Base-by-base conservation (phyloP, 2,113 vertebrate genomes). In the Regulus satrapa region DNA sequence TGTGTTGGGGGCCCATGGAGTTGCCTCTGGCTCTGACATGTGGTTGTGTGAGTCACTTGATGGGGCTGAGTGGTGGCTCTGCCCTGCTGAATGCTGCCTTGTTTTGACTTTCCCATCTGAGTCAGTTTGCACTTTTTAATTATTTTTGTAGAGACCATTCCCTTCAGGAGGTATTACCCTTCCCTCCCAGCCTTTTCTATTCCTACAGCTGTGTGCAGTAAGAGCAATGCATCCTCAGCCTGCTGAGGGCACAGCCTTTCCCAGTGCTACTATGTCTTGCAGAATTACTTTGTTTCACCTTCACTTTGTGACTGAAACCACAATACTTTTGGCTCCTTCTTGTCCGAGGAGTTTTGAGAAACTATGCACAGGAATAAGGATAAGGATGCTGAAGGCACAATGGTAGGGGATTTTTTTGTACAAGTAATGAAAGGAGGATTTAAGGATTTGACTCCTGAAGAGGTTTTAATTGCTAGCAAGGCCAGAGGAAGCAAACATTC, bases 21-120 rank as follows among this genome's bases (percentile, higher is more conserved):
- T 76, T 88, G 86, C 92, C 95, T 96, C 59, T 86, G 59, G 91
- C 91, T 95, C 82, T 85, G 81, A 69, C 95, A 94, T 78, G 92
- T 91, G 92, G 62, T 88, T 95, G 48, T 16, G 4, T 95, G 66
- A 96, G 86, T 85, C 8, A 34, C 61, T 29, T 88, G 77, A 94
- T 91, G 89, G 48, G 45, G 17, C 85, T 52, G 15, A 62, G 92
- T 48, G 88, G 83, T 10, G 7, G 72, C 68, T 94, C 69, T 68
- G 38, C 63, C 45, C 29, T 87, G 91, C 77, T 94, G 92, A 88
- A 95, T 69, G 67, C 52, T 62, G 76, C 63, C 85, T 93, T 16
- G 6, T 38, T 95, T 71, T 54, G 40, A 90, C 52, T 92, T 97
- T 83, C 83, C 68, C 61, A n/a, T 71, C 59, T 74, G 40, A 84